Evolutionary conservation across 2,113 vertebrate genomes (phyloP).

Genomic region (Oryzias curvinotus): DNA sequence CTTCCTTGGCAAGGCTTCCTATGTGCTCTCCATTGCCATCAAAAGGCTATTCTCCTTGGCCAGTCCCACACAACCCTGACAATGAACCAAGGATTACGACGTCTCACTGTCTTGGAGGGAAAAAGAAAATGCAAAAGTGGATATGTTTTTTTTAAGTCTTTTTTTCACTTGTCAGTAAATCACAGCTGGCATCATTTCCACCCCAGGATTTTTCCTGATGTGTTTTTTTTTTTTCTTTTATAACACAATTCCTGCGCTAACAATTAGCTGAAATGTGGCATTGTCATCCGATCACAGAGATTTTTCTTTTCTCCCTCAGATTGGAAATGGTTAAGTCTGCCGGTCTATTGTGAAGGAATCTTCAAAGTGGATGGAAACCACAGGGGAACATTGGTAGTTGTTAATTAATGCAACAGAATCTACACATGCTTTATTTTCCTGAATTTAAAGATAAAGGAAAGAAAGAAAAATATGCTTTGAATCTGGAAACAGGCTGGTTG

Average conservation of each 20-base stretch:
- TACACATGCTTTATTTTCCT: slow-evolving; percentile 63
- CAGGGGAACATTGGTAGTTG: slow-evolving; percentile 64
- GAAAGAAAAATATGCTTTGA: slow-evolving; percentile 47
- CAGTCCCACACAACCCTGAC: slow-evolving; percentile 71
- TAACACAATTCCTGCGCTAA: slow-evolving; percentile 60
- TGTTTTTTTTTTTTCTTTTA: slow-evolving; percentile 61
- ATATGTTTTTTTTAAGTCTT: slow-evolving; percentile 26
- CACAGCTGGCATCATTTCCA: slow-evolving; percentile 70
- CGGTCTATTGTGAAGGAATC: slow-evolving; percentile 70
- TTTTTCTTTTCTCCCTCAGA: slow-evolving; percentile 41
- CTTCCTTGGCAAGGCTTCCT: slow-evolving; percentile 72
- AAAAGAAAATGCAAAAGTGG: slow-evolving; percentile 47
- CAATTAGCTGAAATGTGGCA: slow-evolving; percentile 74
- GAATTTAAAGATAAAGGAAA: slow-evolving; percentile 53
- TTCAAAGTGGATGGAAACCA: slow-evolving; percentile 71
- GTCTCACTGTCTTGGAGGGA: slow-evolving; percentile 64
- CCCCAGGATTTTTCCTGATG: slow-evolving; percentile 65
- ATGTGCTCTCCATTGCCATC: slow-evolving; percentile 66
- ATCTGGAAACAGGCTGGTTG: slow-evolving; percentile 59
- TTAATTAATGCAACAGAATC: slow-evolving; percentile 73
- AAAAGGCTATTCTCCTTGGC: slow-evolving; percentile 75
- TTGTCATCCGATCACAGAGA: slow-evolving; percentile 71
- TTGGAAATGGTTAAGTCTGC: slow-evolving; percentile 71
- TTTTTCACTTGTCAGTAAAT: slow-evolving; percentile 64
- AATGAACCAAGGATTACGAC: slow-evolving; percentile 77